Percentiles rank a stretch among this genome's conserved stretches.
These are phyloP conservation scores for Tetrao urogallus DNA, from an alignment of 2,113 vertebrate species.

Conservation along the genomic window DNA sequence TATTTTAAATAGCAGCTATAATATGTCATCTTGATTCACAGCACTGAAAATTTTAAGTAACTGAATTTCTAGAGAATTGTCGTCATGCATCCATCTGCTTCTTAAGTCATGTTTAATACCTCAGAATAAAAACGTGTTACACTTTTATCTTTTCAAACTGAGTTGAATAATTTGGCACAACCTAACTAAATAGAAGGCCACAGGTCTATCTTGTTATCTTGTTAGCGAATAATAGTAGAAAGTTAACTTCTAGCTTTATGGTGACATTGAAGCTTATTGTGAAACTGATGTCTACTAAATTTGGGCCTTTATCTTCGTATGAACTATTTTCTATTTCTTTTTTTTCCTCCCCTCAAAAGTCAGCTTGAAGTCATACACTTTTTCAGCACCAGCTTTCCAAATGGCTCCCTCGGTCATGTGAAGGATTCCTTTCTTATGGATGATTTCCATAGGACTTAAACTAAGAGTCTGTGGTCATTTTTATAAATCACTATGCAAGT, in stretches of 20 bases:
- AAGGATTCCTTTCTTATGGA: neutral
- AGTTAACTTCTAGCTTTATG: neutral
- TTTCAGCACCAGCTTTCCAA: neutral
- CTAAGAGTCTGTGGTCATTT: neutral
- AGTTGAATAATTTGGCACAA: neutral
- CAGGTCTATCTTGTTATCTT: neutral
- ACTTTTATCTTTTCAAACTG: neutral
- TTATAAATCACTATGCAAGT: neutral
- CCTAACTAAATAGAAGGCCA: neutral
- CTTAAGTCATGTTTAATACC: neutral
- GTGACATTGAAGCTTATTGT: neutral
- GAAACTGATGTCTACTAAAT: neutral
- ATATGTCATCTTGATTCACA: neutral
- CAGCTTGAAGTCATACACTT: neutral
- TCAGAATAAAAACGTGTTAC: neutral
- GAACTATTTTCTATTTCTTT: neutral
- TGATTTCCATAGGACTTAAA: neutral
- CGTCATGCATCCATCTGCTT: neutral
- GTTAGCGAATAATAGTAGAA: neutral
- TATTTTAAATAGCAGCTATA: neutral
- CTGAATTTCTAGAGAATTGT: neutral
- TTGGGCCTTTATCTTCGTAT: neutral
- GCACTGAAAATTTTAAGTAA: neutral
- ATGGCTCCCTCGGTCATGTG: neutral
- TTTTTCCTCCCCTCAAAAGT: neutral